A percentile compares a stretch with the other conserved stretches of the same genome.
phyloP scores from a whole-genome alignment of 2,888 invertebrate genomes.

The Lucinisca nassula region DNA sequence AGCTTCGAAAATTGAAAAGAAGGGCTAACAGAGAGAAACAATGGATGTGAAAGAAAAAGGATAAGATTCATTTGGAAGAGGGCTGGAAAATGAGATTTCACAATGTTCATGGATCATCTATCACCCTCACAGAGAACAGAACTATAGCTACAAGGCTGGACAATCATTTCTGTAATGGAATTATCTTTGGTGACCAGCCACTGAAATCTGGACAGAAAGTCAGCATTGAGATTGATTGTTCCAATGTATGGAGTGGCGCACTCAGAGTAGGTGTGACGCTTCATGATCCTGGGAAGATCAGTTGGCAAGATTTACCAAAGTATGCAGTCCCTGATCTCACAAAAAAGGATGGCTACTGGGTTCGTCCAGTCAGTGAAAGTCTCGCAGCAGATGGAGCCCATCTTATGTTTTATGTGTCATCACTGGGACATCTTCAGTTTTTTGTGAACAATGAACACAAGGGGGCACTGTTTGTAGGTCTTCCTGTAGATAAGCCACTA shows the following conservation, averaged over 20 bases:
- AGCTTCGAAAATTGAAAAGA: too few species aligned
- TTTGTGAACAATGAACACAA: constrained; percentile 87
- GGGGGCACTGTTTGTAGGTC: constrained; percentile 84
- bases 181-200: constrained; percentile 83
- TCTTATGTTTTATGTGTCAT: constrained; percentile 85
- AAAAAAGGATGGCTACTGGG: constrained; percentile 86
- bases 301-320: constrained; percentile 79
- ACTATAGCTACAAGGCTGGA: constrained; percentile 77
- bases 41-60: too few species aligned
- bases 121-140: constrained; percentile 78
- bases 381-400: constrained; percentile 80
- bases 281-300: constrained; percentile 81
- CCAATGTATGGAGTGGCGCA: constrained; percentile 86
- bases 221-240: constrained; percentile 81
- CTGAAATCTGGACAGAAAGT: constrained; percentile 83
- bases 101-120: constrained; percentile 81
- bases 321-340: constrained; percentile 85
- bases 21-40: too few species aligned
- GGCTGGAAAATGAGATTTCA: constrained; percentile 83
- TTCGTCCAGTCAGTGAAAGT: constrained; percentile 82
- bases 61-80: too few species aligned
- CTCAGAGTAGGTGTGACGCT: constrained; percentile 87
- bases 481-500: constrained; percentile 82
- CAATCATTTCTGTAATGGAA: constrained; percentile 83
- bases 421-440: constrained; percentile 85